phyloP scores from a whole-genome alignment of 2,113 vertebrate genomes.

The Meleagris gallopavo region DNA sequence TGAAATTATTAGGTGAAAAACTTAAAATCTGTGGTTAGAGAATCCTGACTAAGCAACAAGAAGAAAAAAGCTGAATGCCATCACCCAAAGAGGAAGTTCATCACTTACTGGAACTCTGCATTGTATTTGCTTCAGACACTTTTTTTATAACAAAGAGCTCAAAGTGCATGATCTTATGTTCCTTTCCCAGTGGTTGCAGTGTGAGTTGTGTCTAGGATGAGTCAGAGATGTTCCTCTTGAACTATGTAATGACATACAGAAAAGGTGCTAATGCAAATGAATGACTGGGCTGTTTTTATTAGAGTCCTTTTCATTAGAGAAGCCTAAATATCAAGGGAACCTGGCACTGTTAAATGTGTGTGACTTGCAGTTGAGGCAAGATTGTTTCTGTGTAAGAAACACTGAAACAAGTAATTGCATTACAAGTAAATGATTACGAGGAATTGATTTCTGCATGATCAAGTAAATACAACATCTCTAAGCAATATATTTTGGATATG shows the following conservation, averaged over 20 bases:
- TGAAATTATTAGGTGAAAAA: neutral
- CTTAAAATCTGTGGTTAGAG: neutral
- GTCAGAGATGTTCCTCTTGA: neutral
- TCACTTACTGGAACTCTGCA: slow-evolving; percentile 11
- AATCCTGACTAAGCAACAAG: neutral
- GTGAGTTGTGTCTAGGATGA: neutral
- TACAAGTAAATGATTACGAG: neutral
- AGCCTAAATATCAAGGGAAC: neutral
- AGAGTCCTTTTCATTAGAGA: neutral
- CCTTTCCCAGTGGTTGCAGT: neutral
- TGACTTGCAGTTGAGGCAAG: neutral
- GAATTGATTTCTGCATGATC: neutral
- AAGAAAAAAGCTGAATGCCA: slow-evolving; percentile 1
- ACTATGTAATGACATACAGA: neutral
- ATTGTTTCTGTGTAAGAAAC: neutral
- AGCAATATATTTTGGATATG: neutral
- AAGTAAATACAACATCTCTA: neutral
- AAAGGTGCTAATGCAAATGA: neutral
- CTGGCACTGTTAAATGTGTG: neutral
- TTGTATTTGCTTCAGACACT: neutral
- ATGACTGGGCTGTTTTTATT: neutral
- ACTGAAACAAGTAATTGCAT: neutral
- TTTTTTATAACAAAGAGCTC: neutral
- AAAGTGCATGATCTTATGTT: neutral
- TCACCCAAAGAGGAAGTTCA: neutral